Evolutionary conservation across 2,797 vertebrate genomes (phyloP).

Genomic region (Phaenicophaeus curvirostris): DNA sequence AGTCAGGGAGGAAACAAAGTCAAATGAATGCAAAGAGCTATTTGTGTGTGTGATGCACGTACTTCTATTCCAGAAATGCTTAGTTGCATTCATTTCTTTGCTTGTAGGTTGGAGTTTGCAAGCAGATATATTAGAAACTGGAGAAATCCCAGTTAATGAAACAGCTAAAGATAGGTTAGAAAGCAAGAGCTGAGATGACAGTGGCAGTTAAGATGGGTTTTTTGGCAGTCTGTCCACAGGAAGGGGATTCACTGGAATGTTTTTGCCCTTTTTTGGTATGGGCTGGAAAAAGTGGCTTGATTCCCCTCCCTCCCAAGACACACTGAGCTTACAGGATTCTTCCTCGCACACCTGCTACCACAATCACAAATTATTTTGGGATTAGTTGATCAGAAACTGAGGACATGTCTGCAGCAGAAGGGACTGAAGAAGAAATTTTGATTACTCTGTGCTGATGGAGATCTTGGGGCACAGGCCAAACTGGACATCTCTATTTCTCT

Average conservation of each 20-base stretch:
- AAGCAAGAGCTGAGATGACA: neutral
- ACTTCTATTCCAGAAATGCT: neutral
- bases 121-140: neutral
- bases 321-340: neutral
- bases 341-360: neutral
- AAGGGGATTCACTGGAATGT: constrained; percentile 3
- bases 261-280: neutral
- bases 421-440: neutral
- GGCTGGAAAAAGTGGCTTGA: neutral
- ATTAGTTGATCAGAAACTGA: neutral
- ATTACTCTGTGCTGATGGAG: neutral
- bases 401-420: neutral
- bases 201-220: neutral
- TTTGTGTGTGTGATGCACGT: neutral
- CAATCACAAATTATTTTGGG: neutral
- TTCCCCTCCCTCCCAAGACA: accelerated
- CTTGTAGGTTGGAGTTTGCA: neutral
- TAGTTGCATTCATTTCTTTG: neutral
- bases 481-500: neutral
- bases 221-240: neutral
- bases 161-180: neutral
- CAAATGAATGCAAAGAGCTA: neutral
- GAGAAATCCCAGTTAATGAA: neutral
- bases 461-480: neutral
- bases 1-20: neutral